Conservation (phyloP, 1,140 invertebrate species). For the Drosophila rhopaloa region DNA sequence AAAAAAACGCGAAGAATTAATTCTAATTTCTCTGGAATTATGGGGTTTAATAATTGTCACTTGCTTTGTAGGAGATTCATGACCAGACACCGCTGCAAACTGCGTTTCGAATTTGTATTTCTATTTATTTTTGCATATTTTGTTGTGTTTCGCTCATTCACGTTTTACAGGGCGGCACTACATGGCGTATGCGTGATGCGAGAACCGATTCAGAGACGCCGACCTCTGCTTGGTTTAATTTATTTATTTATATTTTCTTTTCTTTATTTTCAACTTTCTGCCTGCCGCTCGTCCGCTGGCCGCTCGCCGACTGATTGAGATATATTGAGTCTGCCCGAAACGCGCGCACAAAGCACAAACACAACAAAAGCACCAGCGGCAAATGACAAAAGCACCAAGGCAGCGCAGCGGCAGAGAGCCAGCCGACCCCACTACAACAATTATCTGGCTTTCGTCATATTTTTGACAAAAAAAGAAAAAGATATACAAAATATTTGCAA, state of each 20-base stretch:
- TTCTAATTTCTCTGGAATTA: constrained; percentile 20
- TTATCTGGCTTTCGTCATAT: constrained; percentile 44
- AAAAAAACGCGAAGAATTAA: constrained; percentile 13
- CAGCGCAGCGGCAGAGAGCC: constrained; percentile 13
- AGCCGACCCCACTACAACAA: constrained; percentile 13
- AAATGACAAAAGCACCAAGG: constrained; percentile 37
- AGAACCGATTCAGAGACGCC: constrained; percentile 34
- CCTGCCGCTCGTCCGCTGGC: constrained; percentile 44
- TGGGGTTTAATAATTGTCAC: constrained; percentile 38
- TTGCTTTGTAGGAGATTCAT: constrained; percentile 81
- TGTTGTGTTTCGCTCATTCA: constrained; percentile 42
- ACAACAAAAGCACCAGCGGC: constrained; percentile 28
- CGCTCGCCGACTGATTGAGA: constrained; percentile 71
- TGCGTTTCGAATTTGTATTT: constrained; percentile 24
- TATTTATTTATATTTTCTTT: constrained; percentile 21
- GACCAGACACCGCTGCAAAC: constrained; percentile 32
- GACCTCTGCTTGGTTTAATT: constrained; percentile 38
- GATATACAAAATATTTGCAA: constrained; percentile 10
- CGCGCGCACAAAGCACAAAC: constrained; percentile 42
- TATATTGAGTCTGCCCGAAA: constrained; percentile 58
- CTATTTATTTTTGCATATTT: constrained; percentile 55
- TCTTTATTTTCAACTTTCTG: constrained; percentile 17
- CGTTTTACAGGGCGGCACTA: constrained; percentile 41
- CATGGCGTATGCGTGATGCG: constrained; percentile 71
- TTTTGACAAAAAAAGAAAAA: constrained; percentile 19